These are phyloP conservation scores for Temnothorax curvispinosus DNA, from an alignment of 1,140 invertebrate species.

Conservation along the genomic window DNA sequence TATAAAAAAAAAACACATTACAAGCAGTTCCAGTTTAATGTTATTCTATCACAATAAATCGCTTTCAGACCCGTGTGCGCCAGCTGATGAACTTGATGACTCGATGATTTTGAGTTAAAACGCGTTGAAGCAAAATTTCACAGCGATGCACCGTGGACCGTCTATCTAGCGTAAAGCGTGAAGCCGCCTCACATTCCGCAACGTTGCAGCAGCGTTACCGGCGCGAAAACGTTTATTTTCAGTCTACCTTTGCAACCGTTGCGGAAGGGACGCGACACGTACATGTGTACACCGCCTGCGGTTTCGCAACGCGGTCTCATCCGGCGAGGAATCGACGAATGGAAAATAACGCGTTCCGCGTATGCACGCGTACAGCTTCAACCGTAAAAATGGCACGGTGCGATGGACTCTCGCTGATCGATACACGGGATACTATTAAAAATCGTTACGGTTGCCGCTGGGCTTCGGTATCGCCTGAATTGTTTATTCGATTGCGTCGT, in stretches of 20 bases:
- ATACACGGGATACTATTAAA: constrained; percentile 12
- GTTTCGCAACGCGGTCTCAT: constrained; percentile 67
- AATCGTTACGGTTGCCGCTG: neutral
- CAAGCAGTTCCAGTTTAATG: neutral
- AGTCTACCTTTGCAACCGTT: constrained; percentile 64
- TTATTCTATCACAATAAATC: constrained; percentile 30
- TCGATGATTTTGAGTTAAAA: constrained; percentile 19
- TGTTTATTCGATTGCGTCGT: neutral
- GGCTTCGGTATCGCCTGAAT: neutral
- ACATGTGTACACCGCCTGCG: constrained; percentile 18
- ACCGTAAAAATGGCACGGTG: neutral
- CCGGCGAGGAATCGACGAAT: constrained; percentile 61
- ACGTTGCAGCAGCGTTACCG: constrained; percentile 23
- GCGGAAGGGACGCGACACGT: constrained; percentile 51
- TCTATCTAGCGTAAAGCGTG: constrained; percentile 40
- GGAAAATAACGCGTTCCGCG: constrained; percentile 55
- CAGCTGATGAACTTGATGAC: constrained; percentile 15
- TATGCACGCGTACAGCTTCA: neutral
- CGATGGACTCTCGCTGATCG: constrained; percentile 8
- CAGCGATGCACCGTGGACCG: neutral
- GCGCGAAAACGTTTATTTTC: constrained; percentile 71
- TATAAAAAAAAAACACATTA: neutral
- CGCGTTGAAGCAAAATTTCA: constrained; percentile 36
- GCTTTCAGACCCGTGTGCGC: neutral
- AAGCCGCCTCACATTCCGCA: constrained; percentile 15